A percentile compares a stretch with the other conserved stretches of the same genome.
Conservation (phyloP, 2,113 vertebrate species). For the Syngnathus floridae region DNA sequence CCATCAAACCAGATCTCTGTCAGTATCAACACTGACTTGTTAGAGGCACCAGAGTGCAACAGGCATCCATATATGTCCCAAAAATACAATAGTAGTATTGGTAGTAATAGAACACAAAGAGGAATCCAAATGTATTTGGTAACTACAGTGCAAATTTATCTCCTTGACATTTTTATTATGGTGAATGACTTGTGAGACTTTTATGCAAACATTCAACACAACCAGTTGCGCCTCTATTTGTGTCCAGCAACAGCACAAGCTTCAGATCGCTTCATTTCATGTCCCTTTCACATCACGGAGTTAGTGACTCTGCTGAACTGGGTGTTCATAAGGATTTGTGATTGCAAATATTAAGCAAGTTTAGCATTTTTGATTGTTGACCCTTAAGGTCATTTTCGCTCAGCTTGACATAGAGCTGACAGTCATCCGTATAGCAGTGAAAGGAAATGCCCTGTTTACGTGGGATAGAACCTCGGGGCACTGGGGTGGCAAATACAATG, state of each 20-base stretch:
- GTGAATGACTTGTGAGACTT: neutral
- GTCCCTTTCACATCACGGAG: neutral
- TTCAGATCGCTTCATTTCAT: neutral
- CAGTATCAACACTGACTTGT: neutral
- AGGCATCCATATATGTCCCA: neutral
- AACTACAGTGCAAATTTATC: neutral
- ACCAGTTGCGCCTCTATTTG: neutral
- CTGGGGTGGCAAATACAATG: too few relatives aligned
- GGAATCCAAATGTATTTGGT: neutral
- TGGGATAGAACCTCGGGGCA: too few relatives aligned
- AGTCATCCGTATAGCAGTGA: too few relatives aligned
- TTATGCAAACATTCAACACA: neutral
- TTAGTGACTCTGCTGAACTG: neutral
- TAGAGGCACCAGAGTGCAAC: too few relatives aligned
- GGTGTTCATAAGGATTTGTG: neutral
- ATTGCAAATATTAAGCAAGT: neutral
- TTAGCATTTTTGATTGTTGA: neutral
- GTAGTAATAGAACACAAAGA: neutral
- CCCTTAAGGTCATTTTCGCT: too few relatives aligned
- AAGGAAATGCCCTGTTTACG: too few relatives aligned
- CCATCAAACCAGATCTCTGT: neutral
- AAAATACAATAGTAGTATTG: neutral
- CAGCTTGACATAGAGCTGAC: too few relatives aligned
- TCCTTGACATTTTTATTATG: neutral
- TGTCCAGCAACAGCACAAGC: neutral